Conservation (phyloP, 2,797 vertebrate genomes). For the Prionace glauca region DNA sequence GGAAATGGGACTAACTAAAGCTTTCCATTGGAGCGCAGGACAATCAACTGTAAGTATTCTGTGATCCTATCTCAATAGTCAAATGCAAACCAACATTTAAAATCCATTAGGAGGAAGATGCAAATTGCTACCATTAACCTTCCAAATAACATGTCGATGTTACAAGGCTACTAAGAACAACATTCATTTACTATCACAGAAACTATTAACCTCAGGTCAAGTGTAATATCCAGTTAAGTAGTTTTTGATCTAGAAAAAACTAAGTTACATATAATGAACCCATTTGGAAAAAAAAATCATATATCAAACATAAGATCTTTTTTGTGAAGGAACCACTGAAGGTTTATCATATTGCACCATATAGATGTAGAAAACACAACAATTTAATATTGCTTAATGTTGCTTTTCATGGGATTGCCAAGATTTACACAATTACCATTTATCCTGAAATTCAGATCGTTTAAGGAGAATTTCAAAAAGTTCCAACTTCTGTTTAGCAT, state of each 20-base stretch:
- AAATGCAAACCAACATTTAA: not conserved
- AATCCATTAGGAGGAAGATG: not conserved
- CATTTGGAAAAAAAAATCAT: not conserved
- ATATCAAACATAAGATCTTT: not conserved
- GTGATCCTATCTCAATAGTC: not conserved
- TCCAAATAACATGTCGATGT: not conserved
- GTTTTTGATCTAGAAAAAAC: conserved; percentile 27
- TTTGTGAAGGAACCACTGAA: not conserved
- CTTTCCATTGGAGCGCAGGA: not conserved
- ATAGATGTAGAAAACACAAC: not conserved
- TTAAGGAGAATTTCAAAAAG: conserved; percentile 14
- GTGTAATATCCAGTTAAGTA: not conserved
- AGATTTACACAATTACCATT: not conserved
- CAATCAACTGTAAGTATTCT: not conserved
- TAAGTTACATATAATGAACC: conserved; percentile 9
- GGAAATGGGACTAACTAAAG: not conserved
- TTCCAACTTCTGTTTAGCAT: conserved; percentile 2
- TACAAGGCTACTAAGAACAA: conserved; percentile 9
- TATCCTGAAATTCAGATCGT: not conserved
- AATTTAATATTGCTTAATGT: not conserved
- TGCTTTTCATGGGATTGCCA: not conserved
- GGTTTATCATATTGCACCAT: not conserved
- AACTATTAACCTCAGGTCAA: not conserved
- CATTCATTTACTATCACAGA: conserved; percentile 12
- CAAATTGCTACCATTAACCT: conserved; percentile 28